Evolutionary conservation across 2,888 invertebrate species (phyloP).

Genomic region (Protula sp.): DNA sequence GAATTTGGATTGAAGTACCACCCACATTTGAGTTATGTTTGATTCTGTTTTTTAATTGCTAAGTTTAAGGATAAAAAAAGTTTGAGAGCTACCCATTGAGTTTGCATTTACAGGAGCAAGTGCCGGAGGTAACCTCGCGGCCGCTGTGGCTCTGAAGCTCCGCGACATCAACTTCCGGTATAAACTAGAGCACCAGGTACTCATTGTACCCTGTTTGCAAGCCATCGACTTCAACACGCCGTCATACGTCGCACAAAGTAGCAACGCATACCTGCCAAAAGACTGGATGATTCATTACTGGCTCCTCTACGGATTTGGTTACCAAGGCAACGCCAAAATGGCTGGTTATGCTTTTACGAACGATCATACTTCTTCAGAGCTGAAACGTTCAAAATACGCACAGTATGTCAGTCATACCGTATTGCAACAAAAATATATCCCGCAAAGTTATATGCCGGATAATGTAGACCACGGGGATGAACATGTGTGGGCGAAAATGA

Average conservation of each 20-base stretch:
- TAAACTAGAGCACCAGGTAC: constrained; percentile 15
- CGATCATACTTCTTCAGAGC: constrained; percentile 8
- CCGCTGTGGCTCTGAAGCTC: constrained; percentile 22
- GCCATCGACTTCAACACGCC: constrained; percentile 15
- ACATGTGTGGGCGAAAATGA: constrained; percentile 12
- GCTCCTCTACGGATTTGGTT: constrained; percentile 16
- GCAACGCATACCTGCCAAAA: constrained; percentile 9
- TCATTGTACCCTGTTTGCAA: constrained; percentile 19
- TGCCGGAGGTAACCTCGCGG: constrained; percentile 26
- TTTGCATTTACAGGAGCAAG: constrained; percentile 22
- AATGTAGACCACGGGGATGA: constrained; percentile 7
- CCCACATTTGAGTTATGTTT: no score
- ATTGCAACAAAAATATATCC: background rate
- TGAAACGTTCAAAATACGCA: background rate
- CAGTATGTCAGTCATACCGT: constrained; percentile 6
- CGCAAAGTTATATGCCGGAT: constrained; percentile 3
- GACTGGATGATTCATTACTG: constrained; percentile 17
- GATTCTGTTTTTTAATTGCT: no score
- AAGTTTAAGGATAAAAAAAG: no score
- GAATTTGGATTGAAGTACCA: no score
- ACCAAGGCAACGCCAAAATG: constrained; percentile 1
- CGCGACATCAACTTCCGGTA: constrained; percentile 9
- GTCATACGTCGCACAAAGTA: constrained; percentile 17
- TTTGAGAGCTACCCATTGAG: no score
- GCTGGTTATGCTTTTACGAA: constrained; percentile 1